Base-by-base conservation (phyloP, 2,888 invertebrate species). In the Lutraria lutraria region DNA sequence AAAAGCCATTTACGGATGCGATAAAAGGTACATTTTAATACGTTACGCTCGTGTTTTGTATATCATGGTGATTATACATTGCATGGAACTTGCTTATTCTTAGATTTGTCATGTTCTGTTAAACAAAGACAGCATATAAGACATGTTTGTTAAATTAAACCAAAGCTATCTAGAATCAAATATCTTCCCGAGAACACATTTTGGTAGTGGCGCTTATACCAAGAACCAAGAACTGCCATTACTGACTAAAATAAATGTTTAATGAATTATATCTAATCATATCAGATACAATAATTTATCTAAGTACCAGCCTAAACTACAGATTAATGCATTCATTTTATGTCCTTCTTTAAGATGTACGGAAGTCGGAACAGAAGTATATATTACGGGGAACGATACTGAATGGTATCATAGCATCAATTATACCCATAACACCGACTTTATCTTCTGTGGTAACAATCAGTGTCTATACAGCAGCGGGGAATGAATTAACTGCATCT, bases 381-480 rank as follows among this genome's bases (percentile, higher is more conserved):
- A 52, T 94, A 29, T 68, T 93, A 52, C 86, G 87, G 34, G 88
- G 97, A 79, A 97, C 97, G 19, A 97, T 97, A 89, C 96, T 97
- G 15, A 97, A 97, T 94, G 97, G 97, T 92, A 95, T 97, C 34
- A 97, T 97, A 85, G 96, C 97, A 60, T 97, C 97, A 15, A 96
- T 97, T 89, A 97, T 97, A 19, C 97, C 97, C 16, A 97, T 97
- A 25, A 97, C 97, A 52, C 97, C 97, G 16, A 97, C 97, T 21
- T 96, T 97, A 53, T 97, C 97, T 0, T 97, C 97, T n/a, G 97
- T 97, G 89, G 96, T 97, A 68, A 97, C 97, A 0, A 97, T 97
- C 93, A 95, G 97, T 54, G 96, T 97, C 21, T 97, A 97, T 91
- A 97, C 97, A 52, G 96, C 97, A 3, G 95, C 97, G 34, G 97